Percentiles rank a stretch among this genome's conserved stretches.
These are phyloP conservation scores for Smittia aterrima DNA, from an alignment of 2,888 invertebrate species.

Conservation along the genomic window DNA sequence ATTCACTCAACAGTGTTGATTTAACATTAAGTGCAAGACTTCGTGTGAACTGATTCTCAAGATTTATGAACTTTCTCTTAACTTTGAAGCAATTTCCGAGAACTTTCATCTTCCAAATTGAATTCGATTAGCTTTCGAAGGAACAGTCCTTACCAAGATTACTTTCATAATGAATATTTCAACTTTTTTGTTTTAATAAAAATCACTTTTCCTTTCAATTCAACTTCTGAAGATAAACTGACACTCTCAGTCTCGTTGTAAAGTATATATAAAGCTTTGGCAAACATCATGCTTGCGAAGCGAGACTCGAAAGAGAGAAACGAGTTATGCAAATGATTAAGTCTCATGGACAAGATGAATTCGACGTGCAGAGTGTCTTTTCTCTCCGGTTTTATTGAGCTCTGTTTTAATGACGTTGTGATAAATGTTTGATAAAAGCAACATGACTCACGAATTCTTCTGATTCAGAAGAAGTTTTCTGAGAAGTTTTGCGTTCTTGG, in stretches of 20 bases:
- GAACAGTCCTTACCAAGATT: not conserved
- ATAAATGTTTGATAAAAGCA: not conserved
- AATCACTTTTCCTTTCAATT: conserved; percentile 36
- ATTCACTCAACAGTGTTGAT: too few relatives aligned
- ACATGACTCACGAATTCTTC: not conserved
- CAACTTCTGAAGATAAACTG: conserved; percentile 25
- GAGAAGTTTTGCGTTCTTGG: not conserved
- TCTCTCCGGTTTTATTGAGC: not conserved
- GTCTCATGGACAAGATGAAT: conserved; percentile 14
- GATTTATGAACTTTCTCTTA: too few relatives aligned
- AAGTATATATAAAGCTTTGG: not conserved
- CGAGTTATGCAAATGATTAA: conserved; percentile 37
- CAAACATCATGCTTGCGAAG: not conserved
- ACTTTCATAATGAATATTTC: not conserved
- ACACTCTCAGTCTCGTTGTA: not conserved
- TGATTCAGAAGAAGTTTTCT: not conserved
- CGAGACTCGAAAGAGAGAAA: conserved; percentile 8
- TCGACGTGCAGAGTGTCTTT: conserved; percentile 9
- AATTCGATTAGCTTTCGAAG: too few relatives aligned
- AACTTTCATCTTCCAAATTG: too few relatives aligned
- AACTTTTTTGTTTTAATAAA: not conserved
- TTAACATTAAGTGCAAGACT: too few relatives aligned
- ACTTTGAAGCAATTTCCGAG: too few relatives aligned
- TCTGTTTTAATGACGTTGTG: not conserved
- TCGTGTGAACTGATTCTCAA: too few relatives aligned